These are phyloP conservation scores for Cephus cinctus DNA, from an alignment of 1,140 invertebrate genomes.

Conservation along the genomic window DNA sequence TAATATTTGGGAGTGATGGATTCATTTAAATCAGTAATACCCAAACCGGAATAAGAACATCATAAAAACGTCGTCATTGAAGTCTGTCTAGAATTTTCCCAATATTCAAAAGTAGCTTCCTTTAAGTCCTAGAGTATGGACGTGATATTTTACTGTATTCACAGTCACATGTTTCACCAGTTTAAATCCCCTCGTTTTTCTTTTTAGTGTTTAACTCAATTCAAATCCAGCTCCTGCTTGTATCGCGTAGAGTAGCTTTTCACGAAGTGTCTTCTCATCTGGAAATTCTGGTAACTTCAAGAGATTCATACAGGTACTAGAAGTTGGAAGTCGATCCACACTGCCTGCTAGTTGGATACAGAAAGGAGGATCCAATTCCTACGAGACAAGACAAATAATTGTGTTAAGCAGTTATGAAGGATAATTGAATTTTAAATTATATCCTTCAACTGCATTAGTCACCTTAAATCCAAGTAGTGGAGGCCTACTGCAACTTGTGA, in stretches of 20 bases:
- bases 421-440: constrained; percentile 6
- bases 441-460: constrained; percentile 13
- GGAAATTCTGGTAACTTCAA: constrained; percentile 91
- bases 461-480: constrained; percentile 96
- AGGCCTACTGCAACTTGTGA: constrained; percentile 95
- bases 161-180: background rate
- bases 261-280: constrained; percentile 72
- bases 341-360: constrained; percentile 91
- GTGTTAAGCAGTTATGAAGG: too few species aligned
- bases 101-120: background rate
- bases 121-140: background rate
- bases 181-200: background rate
- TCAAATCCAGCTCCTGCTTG: constrained; percentile 95
- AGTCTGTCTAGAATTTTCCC: background rate
- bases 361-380: constrained; percentile 92
- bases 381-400: constrained; percentile 16
- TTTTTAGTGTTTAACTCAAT: constrained; percentile 69
- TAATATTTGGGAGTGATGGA: constrained; percentile 13
- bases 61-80: too few species aligned
- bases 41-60: background rate
- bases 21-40: background rate
- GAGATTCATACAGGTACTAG: constrained; percentile 97
- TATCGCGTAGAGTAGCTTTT: constrained; percentile 91
- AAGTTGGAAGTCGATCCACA: constrained; percentile 85
- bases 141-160: background rate